Evolutionary conservation across 1,140 invertebrate species (phyloP), one percentile per base, ranked within the genome.

Genomic region (Parapsyche elsis): DNA sequence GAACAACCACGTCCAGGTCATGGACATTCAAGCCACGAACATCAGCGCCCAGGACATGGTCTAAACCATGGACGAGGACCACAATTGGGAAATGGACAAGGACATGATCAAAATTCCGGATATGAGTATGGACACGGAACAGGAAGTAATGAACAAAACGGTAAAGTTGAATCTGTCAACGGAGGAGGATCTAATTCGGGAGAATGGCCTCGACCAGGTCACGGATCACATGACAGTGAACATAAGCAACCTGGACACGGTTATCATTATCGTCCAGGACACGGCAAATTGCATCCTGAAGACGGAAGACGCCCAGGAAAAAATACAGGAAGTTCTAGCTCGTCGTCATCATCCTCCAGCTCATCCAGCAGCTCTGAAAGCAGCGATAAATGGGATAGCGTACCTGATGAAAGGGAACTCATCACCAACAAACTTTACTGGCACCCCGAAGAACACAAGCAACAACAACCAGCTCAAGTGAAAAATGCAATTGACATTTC

Each of bases 41-140:
- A 71, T 9, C 67, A 70, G 26, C 4, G 19, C 23, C 24, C 9
- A 70, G 70, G 30, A 38, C 5, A 45, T 45, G 70, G 26, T 38
- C 87, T 73, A 85, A 84, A 9, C 84, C 84, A 21, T 24, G 46
- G 30, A 24, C 73, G 30, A 21, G 24, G n/a, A 19, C 78, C n/a
- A n/a, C n/a, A n/a, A n/a, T n/a, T n/a, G n/a, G 53, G 53, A 46
- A 59, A 78, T 14, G 59, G 19, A 46, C 49, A n/a, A 53, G 19
- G n/a, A 70, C 19, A 23, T 4, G 24, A 53, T 83, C 92, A 94
- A 5, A 92, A 88, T 83, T 93, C 93, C 81, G 93, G 93, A 21
- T 12, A 38, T 12, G 7, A 57, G 1, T 14, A 12, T 19, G 67
- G 38, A 71, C 24, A 38, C 10, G 49, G 30, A n/a, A 10, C 46